Evolutionary conservation across 1,140 invertebrate genomes (phyloP).

Genomic region (Teleogryllus occipitalis): DNA sequence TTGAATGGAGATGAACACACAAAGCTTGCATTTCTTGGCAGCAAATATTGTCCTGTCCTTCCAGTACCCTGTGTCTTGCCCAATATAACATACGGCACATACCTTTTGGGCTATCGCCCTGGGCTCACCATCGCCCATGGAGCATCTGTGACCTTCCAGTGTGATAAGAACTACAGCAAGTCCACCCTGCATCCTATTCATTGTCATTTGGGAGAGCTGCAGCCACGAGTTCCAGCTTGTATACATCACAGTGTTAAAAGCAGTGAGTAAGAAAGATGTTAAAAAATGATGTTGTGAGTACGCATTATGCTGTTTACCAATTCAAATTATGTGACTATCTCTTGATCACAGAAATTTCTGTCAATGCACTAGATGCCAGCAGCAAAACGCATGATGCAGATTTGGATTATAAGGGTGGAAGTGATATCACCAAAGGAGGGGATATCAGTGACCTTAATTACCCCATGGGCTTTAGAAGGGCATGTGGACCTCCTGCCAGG

Average conservation of each 20-base stretch:
- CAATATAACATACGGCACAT: conserved; percentile 58
- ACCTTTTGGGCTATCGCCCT: conserved; percentile 63
- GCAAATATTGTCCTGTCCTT: not conserved
- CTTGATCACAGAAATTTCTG: conserved; percentile 4
- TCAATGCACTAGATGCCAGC: conserved; percentile 1
- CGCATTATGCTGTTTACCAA: not conserved
- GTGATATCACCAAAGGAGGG: conserved; percentile 53
- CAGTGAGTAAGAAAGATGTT: not conserved
- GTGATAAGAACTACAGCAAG: conserved; percentile 51
- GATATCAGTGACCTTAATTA: conserved; percentile 50
- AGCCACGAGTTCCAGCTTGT: conserved; percentile 48
- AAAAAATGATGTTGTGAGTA: not conserved
- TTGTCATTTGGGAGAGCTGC: conserved; percentile 59
- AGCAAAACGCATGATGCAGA: conserved; percentile 18
- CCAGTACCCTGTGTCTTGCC: conserved; percentile 66
- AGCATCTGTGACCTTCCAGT: conserved; percentile 56
- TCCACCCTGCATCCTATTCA: conserved; percentile 42
- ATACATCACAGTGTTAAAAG: conserved; percentile 22
- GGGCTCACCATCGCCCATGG: conserved; percentile 71
- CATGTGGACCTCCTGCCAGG: conserved; percentile 56
- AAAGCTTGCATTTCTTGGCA: not conserved
- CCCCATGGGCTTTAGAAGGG: conserved; percentile 39
- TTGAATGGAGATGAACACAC: not conserved
- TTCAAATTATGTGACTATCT: not conserved
- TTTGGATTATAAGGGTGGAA: conserved; percentile 40